A percentile compares a stretch with the other conserved stretches of the same genome.
Conservation (phyloP, 2,888 invertebrate genomes). For the Apotomis capreana region DNA sequence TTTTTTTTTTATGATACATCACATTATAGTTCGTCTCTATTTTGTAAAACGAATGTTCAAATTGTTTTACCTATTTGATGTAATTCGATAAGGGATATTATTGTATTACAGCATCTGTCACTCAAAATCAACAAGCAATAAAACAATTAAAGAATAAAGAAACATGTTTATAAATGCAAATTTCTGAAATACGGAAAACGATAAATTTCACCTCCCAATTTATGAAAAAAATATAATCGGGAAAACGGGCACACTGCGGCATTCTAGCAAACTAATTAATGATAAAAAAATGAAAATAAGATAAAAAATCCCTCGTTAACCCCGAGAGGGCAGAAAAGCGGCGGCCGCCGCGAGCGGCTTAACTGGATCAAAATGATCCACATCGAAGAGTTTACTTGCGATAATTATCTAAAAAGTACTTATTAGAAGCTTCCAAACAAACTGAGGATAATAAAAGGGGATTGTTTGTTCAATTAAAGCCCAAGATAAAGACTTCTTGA, state of each 20-base stretch:
- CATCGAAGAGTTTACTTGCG: constrained; percentile 25
- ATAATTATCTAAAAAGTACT: constrained; percentile 39
- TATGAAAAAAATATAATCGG: constrained; percentile 5
- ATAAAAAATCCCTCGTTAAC: constrained; percentile 29
- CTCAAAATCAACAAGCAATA: too few relatives aligned
- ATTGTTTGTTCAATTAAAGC: constrained; percentile 37
- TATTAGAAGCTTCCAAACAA: constrained; percentile 34
- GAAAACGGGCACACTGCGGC: constrained; percentile 1
- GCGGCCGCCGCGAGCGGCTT: constrained; percentile 19
- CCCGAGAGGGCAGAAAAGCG: constrained; percentile 6
- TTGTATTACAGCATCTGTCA: too few relatives aligned
- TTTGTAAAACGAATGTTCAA: too few relatives aligned
- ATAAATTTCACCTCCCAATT: constrained; percentile 6
- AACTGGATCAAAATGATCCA: constrained; percentile 31
- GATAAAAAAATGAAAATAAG: constrained; percentile 22
- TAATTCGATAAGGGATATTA: too few relatives aligned
- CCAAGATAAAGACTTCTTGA: constrained; percentile 19
- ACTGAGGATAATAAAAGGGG: constrained; percentile 36
- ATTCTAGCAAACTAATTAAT: constrained; percentile 29
- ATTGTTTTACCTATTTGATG: too few relatives aligned
- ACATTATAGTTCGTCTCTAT: too few relatives aligned
- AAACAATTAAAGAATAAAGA: neutral
- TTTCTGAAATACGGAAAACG: neutral
- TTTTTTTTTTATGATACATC: too few relatives aligned
- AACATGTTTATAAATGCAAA: neutral